Evolutionary conservation across 1,140 invertebrate species (phyloP).

Genomic region (Drosophila teissieri): DNA sequence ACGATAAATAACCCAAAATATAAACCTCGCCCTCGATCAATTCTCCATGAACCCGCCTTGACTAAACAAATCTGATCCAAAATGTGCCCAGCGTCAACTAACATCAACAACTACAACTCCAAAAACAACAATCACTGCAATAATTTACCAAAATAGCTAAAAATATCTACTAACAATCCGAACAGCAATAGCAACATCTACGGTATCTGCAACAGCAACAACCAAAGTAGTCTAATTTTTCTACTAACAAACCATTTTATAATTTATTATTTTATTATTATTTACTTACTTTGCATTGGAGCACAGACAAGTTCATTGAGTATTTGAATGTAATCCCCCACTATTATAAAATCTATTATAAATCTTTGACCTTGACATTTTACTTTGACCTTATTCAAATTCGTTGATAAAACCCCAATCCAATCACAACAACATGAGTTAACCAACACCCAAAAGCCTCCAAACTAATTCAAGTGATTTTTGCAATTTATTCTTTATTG

Average conservation of each 20-base stretch:
- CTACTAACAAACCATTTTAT: slow-evolving; percentile 46
- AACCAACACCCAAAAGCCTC: slow-evolving; percentile 23
- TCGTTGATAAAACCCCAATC: slow-evolving; percentile 21
- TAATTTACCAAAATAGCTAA: slow-evolving; percentile 29
- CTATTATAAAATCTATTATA: not conserved
- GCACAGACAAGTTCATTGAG: slow-evolving; percentile 45
- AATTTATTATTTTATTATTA: not conserved
- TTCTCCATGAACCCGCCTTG: slow-evolving; percentile 60
- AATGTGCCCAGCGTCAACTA: slow-evolving; percentile 63
- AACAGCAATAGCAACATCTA: slow-evolving; percentile 56
- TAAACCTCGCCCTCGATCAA: slow-evolving; percentile 49
- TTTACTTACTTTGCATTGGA: slow-evolving; percentile 37
- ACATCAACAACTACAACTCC: slow-evolving; percentile 47
- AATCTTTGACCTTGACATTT: slow-evolving; percentile 15
- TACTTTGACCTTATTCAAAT: slow-evolving; percentile 9
- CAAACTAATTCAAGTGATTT: slow-evolving; percentile 54
- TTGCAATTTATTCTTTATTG: slow-evolving; percentile 76
- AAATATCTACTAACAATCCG: slow-evolving; percentile 21
- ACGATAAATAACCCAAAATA: slow-evolving; percentile 25
- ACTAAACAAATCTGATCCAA: slow-evolving; percentile 36
- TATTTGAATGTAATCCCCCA: slow-evolving; percentile 41
- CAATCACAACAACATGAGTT: slow-evolving; percentile 27
- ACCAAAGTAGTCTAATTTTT: slow-evolving; percentile 57
- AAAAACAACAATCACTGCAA: slow-evolving; percentile 62
- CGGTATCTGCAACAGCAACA: slow-evolving; percentile 46